These are phyloP conservation scores for Eumerus sabulonum DNA, from an alignment of 2,888 invertebrate genomes.

Conservation along the genomic window DNA sequence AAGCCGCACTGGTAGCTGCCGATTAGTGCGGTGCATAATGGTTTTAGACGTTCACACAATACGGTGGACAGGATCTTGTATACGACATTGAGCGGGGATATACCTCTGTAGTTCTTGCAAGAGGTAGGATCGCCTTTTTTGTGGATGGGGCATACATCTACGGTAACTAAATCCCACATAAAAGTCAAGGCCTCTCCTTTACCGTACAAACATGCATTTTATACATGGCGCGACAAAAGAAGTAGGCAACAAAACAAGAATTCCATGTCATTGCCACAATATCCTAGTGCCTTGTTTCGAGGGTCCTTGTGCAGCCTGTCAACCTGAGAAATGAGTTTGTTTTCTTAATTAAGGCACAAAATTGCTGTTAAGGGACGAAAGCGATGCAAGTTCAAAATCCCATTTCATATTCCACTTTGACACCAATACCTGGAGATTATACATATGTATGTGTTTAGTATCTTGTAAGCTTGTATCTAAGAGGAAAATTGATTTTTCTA, in stretches of 20 bases:
- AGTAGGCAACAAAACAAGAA: conserved; percentile 21
- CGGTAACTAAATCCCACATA: too few relatives aligned
- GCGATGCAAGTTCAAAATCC: background rate
- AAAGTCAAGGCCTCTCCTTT: too few relatives aligned
- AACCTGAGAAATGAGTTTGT: conserved; percentile 30
- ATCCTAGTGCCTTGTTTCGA: conserved; percentile 16
- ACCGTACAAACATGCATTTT: too few relatives aligned
- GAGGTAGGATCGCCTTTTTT: too few relatives aligned
- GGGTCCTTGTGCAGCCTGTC: conserved; percentile 26
- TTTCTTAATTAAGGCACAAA: conserved; percentile 47
- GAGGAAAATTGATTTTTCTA: conserved; percentile 42
- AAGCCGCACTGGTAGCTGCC: too few relatives aligned
- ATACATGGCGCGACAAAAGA: conserved; percentile 8
- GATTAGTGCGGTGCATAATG: too few relatives aligned
- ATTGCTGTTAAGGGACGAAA: conserved; percentile 3
- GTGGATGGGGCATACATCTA: too few relatives aligned
- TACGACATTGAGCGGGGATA: too few relatives aligned
- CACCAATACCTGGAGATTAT: conserved; percentile 33
- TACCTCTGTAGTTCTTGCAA: too few relatives aligned
- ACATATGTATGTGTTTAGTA: background rate
- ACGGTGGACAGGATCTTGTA: too few relatives aligned
- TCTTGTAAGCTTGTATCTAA: too few relatives aligned
- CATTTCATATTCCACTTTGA: conserved; percentile 20
- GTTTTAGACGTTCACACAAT: too few relatives aligned
- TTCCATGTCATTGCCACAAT: conserved; percentile 5